Percentiles rank a stretch among this genome's conserved stretches.
Evolutionary conservation across 2,797 vertebrate genomes (phyloP).

Genomic region (Hemitrygon akajei): DNA sequence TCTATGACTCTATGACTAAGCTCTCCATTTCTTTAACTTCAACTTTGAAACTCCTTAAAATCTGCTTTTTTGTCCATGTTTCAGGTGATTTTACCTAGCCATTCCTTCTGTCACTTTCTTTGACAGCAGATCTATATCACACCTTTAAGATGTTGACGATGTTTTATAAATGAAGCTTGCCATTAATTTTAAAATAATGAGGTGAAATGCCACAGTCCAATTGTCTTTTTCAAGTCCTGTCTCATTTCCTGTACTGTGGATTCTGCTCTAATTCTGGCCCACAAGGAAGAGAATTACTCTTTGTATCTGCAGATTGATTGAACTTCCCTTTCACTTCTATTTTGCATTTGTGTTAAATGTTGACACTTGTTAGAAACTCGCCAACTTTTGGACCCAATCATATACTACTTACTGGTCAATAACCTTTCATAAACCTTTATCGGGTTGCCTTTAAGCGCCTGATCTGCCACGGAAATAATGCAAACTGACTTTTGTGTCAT

Average conservation of each 20-base stretch:
- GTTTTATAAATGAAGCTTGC: too few species aligned
- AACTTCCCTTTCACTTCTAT: background rate
- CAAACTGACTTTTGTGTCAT: background rate
- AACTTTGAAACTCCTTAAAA: too few species aligned
- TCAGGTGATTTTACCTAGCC: too few species aligned
- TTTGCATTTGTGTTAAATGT: background rate
- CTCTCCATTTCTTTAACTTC: too few species aligned
- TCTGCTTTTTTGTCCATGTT: too few species aligned
- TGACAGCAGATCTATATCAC: too few species aligned
- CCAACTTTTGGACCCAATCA: background rate
- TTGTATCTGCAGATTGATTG: background rate
- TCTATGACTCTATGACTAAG: too few species aligned
- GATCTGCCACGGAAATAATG: background rate
- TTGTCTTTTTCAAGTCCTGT: background rate
- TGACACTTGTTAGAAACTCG: background rate
- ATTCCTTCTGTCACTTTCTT: too few species aligned
- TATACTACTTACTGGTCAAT: background rate
- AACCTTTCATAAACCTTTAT: background rate
- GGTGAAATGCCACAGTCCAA: too few species aligned
- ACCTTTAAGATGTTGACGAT: too few species aligned
- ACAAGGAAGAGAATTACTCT: background rate
- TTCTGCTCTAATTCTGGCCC: background rate
- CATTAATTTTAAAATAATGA: too few species aligned
- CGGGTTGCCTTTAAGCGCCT: background rate
- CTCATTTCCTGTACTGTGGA: background rate